Conservation (phyloP, 2,113 vertebrate genomes). For the Rostratula benghalensis region DNA sequence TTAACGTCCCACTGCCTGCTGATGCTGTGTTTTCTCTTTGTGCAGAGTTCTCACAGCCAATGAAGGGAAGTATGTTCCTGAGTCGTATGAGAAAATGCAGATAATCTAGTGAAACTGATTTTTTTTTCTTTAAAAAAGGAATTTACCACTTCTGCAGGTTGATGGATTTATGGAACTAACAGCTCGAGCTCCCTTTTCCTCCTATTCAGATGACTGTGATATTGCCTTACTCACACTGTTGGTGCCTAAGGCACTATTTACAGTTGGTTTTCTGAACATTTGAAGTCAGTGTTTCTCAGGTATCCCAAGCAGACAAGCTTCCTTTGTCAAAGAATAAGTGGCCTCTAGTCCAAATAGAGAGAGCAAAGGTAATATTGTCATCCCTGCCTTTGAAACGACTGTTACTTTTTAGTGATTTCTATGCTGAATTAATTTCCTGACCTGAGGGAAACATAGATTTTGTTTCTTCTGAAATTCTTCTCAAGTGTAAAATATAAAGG, state of each 20-base stretch:
- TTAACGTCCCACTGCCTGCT: not conserved
- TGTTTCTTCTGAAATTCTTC: constrained; percentile 50
- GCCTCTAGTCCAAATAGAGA: not conserved
- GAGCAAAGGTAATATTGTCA: not conserved
- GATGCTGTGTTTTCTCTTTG: not conserved
- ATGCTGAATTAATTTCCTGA: constrained; percentile 66
- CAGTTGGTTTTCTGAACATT: not conserved
- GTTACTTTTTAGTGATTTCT: constrained; percentile 45
- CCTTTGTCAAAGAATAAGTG: not conserved
- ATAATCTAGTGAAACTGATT: not conserved
- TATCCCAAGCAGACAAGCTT: not conserved
- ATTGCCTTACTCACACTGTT: not conserved
- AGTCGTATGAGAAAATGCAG: not conserved
- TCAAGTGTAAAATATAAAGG: constrained; percentile 22
- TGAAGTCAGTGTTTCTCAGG: not conserved
- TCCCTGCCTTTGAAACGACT: constrained; percentile 45
- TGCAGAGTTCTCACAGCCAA: not conserved
- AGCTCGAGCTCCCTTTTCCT: not conserved
- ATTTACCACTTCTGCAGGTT: not conserved
- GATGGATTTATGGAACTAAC: not conserved
- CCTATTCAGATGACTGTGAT: not conserved
- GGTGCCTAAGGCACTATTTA: not conserved
- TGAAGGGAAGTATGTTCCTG: not conserved
- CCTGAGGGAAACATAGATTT: constrained; percentile 36
- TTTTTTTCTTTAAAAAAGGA: not conserved